Percentiles rank a stretch among this genome's conserved stretches.
Conservation (phyloP, 2,797 vertebrate genomes). For the Anguilla anguilla region DNA sequence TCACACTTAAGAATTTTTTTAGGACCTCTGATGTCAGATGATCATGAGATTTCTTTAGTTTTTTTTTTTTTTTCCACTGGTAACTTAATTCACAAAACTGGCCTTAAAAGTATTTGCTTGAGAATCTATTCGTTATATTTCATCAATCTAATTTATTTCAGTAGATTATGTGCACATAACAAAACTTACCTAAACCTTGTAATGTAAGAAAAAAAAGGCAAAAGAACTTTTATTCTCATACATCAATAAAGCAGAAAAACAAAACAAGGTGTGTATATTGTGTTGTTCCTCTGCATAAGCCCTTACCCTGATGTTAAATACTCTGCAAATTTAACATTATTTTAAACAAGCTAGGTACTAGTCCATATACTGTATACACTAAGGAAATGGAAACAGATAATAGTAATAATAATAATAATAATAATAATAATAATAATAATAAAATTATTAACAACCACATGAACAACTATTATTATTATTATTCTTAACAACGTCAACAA, state of each 20-base stretch:
- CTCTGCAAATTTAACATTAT: no score
- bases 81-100: slow-evolving; percentile 73
- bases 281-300: slow-evolving; percentile 26
- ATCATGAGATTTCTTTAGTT: slow-evolving; percentile 36
- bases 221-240: slow-evolving; percentile 76
- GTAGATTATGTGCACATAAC: slow-evolving; percentile 82
- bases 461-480: no score
- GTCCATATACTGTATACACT: no score
- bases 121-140: slow-evolving; percentile 71
- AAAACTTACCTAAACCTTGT: slow-evolving; percentile 78
- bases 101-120: slow-evolving; percentile 78
- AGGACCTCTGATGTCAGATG: slow-evolving; percentile 38
- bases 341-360: no score
- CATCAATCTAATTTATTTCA: slow-evolving; percentile 86
- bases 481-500: no score
- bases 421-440: no score
- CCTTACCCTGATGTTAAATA: background rate
- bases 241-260: slow-evolving; percentile 73
- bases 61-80: slow-evolving; percentile 52
- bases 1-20: slow-evolving; percentile 40
- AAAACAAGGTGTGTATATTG: slow-evolving; percentile 35
- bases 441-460: no score
- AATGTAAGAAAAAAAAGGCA: slow-evolving; percentile 73
- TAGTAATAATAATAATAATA: no score
- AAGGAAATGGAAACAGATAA: no score